Percentiles rank a stretch among this genome's conserved stretches.
phyloP scores from a whole-genome alignment of 2,113 vertebrate species.

The Pomatorhinus ruficollis region DNA sequence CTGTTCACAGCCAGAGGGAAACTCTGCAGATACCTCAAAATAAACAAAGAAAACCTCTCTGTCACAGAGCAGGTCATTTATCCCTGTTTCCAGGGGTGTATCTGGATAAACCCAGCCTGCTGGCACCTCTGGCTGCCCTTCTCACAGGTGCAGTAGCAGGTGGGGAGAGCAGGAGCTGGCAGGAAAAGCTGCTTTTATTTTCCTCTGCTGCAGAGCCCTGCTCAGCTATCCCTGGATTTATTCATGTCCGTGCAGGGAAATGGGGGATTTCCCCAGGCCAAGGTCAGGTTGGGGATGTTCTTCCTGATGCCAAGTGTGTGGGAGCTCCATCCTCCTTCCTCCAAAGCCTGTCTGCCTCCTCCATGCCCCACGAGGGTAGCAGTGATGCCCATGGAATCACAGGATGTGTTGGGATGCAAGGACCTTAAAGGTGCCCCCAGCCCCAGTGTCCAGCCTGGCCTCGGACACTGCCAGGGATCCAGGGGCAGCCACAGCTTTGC shows the following conservation, averaged over 20 bases:
- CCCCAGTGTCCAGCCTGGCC: background rate
- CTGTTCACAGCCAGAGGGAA: background rate
- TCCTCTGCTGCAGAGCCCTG: background rate
- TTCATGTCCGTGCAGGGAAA: fast-evolving
- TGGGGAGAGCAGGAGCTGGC: background rate
- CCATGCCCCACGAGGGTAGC: fast-evolving
- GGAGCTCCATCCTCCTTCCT: background rate
- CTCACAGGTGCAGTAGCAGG: background rate
- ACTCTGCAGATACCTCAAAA: background rate
- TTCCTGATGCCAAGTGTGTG: background rate
- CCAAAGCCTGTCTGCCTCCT: background rate
- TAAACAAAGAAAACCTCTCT: background rate
- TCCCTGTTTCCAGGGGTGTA: background rate
- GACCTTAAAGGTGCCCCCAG: background rate
- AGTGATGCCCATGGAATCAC: fast-evolving
- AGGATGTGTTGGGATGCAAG: background rate
- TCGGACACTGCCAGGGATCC: background rate
- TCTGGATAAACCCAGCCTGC: background rate
- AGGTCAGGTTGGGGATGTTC: background rate
- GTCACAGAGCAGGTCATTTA: background rate
- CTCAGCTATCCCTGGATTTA: background rate
- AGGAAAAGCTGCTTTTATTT: background rate
- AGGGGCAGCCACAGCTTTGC: background rate
- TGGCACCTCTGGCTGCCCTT: background rate
- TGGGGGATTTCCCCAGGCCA: background rate